Evolutionary conservation across 2,113 vertebrate species (phyloP).

Genomic region (Zosterops borbonicus): DNA sequence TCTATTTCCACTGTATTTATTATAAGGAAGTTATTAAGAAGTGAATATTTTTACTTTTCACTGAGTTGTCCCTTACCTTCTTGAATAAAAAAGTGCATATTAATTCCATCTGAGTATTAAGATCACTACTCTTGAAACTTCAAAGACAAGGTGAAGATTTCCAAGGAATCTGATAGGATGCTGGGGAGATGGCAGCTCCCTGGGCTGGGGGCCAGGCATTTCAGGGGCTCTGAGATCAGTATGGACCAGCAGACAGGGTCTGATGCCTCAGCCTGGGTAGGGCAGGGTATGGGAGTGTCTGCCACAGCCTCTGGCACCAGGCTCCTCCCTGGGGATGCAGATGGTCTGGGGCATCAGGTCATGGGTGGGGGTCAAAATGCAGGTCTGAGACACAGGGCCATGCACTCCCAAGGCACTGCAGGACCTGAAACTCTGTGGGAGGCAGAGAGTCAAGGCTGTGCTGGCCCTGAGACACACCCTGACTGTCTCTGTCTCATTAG

Average conservation of each 20-base stretch:
- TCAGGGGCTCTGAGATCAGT: fast-evolving
- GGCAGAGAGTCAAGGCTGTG: background rate
- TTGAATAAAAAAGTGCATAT: background rate
- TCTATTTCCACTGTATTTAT: background rate
- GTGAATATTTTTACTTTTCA: background rate
- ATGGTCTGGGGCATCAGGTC: background rate
- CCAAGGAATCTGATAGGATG: fast-evolving
- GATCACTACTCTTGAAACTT: background rate
- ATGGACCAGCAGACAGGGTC: fast-evolving
- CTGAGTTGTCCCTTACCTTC: background rate
- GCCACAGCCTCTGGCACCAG: background rate
- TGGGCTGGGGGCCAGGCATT: fast-evolving
- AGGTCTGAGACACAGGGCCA: fast-evolving
- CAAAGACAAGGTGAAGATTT: background rate
- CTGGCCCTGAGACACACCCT: background rate
- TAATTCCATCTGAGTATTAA: background rate
- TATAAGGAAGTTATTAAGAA: background rate
- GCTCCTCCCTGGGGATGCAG: background rate
- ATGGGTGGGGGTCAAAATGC: fast-evolving
- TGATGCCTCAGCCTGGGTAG: background rate
- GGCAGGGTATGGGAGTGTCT: background rate
- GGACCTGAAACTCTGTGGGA: background rate
- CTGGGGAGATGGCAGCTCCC: background rate
- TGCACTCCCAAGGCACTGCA: fast-evolving
- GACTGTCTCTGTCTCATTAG: fast-evolving